These are phyloP conservation scores for Drosophila ustulata DNA, from an alignment of 2,888 invertebrate species.

Conservation along the genomic window DNA sequence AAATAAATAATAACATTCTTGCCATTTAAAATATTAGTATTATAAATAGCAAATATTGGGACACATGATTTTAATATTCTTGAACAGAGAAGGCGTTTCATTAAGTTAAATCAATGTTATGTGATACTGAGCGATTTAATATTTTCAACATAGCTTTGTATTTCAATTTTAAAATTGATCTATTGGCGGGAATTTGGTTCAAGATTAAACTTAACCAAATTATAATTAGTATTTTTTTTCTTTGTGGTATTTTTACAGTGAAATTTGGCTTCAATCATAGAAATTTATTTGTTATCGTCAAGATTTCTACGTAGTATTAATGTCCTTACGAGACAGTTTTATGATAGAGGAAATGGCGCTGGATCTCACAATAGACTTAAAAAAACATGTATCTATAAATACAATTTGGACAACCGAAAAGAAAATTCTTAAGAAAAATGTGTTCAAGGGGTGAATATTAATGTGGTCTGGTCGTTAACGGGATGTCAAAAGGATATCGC, in stretches of 20 bases:
- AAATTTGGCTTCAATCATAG: too few relatives aligned
- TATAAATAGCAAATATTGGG: too few relatives aligned
- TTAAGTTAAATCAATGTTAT: background rate
- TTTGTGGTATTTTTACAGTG: too few relatives aligned
- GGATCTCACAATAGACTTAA: background rate
- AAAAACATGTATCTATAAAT: background rate
- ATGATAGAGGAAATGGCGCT: background rate
- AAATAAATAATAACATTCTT: background rate
- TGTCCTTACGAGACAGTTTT: background rate
- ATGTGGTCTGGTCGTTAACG: background rate
- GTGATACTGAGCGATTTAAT: background rate
- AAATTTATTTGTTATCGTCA: background rate
- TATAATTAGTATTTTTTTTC: too few relatives aligned
- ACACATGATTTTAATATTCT: background rate
- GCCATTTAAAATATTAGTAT: background rate
- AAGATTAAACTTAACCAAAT: background rate
- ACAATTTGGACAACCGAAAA: background rate
- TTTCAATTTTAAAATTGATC: too few relatives aligned
- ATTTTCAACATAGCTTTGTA: background rate
- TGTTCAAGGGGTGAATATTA: background rate
- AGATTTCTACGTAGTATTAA: background rate
- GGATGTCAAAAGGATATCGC: background rate
- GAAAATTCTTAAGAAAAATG: background rate
- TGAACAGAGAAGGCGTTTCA: background rate
- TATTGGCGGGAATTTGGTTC: background rate